phyloP scores from a whole-genome alignment of 1,140 invertebrate species.

The Saccostrea echinata region DNA sequence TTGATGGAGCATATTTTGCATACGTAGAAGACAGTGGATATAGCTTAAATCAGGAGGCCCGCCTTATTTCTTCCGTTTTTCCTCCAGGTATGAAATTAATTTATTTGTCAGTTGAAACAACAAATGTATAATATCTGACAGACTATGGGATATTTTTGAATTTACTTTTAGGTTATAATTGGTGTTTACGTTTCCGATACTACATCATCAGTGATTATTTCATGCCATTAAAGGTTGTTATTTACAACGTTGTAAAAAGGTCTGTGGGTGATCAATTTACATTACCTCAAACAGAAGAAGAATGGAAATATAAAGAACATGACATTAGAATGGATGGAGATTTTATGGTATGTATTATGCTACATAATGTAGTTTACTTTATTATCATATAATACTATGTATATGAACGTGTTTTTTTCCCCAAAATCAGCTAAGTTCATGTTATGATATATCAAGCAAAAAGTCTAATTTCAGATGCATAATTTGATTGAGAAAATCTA shows the following conservation, averaged over 20 bases:
- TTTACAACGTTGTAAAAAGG: not conserved
- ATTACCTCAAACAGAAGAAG: not conserved
- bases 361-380: no score
- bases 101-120: no score
- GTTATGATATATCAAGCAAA: no score
- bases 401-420: no score
- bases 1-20: not conserved
- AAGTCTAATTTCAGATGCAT: no score
- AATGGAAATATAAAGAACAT: not conserved
- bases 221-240: not conserved
- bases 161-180: not conserved
- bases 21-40: not conserved
- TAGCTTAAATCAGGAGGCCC: not conserved
- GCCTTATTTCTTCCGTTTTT: no score
- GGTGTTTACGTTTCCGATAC: constrained; percentile 10
- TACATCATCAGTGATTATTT: not conserved
- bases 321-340: not conserved
- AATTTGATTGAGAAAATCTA: no score
- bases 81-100: no score
- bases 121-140: no score
- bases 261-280: not conserved
- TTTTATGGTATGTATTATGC: not conserved
- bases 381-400: no score
- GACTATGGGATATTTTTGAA: not conserved
- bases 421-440: no score